Base-by-base conservation (phyloP, 1,140 invertebrate species). In the Globodera ellingtonae region DNA sequence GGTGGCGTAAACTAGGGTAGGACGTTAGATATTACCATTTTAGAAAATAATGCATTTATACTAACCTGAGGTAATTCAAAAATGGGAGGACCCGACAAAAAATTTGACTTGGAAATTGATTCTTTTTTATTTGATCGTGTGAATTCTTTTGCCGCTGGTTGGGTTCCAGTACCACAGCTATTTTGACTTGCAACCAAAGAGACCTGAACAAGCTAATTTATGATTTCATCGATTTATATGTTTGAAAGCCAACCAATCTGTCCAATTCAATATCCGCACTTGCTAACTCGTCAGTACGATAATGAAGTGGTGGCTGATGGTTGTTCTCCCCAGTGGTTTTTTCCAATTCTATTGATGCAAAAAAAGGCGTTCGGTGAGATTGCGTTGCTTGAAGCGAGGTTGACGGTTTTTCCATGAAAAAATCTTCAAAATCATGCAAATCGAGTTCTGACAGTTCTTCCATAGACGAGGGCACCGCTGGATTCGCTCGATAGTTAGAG, bases 201-300 rank as follows among this genome's bases (percentile, higher is more conserved):
- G 1, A 77, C 75, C 75, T 77, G 3, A 75, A 65, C 65, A 67
- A 9, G 15, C 9, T 18, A 18, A 66, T 44, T 10, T 65, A 65
- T 8, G 0, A 65, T 1, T 59, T 62, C 44, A 56, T n/a, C 9
- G 6, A 8, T 35, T 6, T 6, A 13, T 69, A 6, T 48, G 5
- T 18, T 18, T 18, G 5, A 21, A 18, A 52, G 50, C 18, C 18
- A 62, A 82, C 81, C 13, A 82, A 56, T 77, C 81, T 74, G 46
- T 82, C 81, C 79, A 82, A 47, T 62, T 82, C 81, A 8, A 75
- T 83, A 59, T 82, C 81, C 9, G 81, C 81, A 59, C 81, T 83
- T 8, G 81, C 82, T 48, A 82, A 65, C 50, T 82, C 81, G 15
- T 82, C 81, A 18, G 46, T 7, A 44, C 66, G 82, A 8, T 47